A percentile compares a stretch with the other conserved stretches of the same genome.
Evolutionary conservation across 2,888 invertebrate species (phyloP).

Genomic region (Nomada goodeniana): DNA sequence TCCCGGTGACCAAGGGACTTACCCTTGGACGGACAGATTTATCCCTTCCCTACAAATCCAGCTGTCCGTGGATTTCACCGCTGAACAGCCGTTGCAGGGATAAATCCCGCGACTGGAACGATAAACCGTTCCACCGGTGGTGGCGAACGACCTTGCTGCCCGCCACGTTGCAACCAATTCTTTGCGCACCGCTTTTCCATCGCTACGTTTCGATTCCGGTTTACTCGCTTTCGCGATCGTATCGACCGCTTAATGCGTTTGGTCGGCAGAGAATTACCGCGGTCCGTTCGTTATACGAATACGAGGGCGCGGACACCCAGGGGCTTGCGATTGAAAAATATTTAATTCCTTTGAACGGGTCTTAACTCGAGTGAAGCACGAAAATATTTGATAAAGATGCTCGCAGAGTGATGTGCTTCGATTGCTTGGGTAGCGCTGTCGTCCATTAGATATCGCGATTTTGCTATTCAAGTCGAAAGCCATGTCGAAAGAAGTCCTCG

Average conservation of each 20-base stretch:
- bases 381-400: background rate
- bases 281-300: background rate
- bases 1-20: slow-evolving; percentile 22
- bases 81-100: slow-evolving; percentile 57
- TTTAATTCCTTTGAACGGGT: background rate
- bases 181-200: slow-evolving; percentile 10
- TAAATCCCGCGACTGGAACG: slow-evolving; percentile 61
- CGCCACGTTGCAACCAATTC: background rate
- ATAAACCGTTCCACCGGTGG: slow-evolving; percentile 56
- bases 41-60: slow-evolving; percentile 73
- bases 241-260: background rate
- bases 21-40: slow-evolving; percentile 62
- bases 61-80: slow-evolving; percentile 72
- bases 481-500: no score
- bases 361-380: no score
- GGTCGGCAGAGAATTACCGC: background rate
- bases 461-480: no score
- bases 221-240: slow-evolving; percentile 12
- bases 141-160: slow-evolving; percentile 31
- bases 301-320: no score
- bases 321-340: background rate
- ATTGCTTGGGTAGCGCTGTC: no score
- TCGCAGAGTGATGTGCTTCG: no score
- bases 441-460: no score
- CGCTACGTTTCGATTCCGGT: slow-evolving; percentile 47